Evolutionary conservation across 2,888 invertebrate genomes (phyloP), one percentile per base, ranked within the genome.

Genomic region (Hedychridium roseum): DNA sequence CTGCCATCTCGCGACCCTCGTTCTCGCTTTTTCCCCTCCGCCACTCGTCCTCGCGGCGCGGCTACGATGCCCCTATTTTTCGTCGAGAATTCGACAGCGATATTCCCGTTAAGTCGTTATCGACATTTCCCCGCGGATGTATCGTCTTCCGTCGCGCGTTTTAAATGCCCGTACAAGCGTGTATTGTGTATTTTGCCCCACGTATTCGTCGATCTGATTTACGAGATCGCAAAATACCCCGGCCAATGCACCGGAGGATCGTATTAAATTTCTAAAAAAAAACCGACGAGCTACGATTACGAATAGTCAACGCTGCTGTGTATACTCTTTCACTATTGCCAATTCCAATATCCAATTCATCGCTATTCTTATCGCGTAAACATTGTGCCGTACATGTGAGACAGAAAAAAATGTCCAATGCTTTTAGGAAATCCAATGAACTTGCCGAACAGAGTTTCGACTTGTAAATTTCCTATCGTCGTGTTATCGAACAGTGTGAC

Each of bases 221-320:
- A 69, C 66, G 64, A 64, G 57, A 65, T 62, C 57, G 57, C 65
- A 54, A 64, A 62, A 65, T 61, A 64, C 64, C 38, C 34, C 20
- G 40, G 38, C 42, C 46, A 44, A 49, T 17, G 41, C 43, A 30
- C 31, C n/a, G 32, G 21, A 28, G 40, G 43, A 52, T 39, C 54
- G 54, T 66, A 66, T 68, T 68, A 65, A 64, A 66, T 62, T 64
- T 50, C 60, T 60, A 52, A 60, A 56, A 58, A 63, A 50, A 32
- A 42, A 44, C 39, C 41, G 18, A 43, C 30, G 38, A 30, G 40
- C 50, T 34, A 27, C 44, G 36, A 39, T 11, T 28, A n/a, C n/a
- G n/a, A n/a, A n/a, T n/a, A n/a, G n/a, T n/a, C n/a, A n/a, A n/a
- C n/a, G n/a, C n/a, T n/a, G n/a, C n/a, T n/a, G n/a, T n/a, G n/a